phyloP scores from a whole-genome alignment of 2,113 vertebrate species.

The Taxidea taxus region DNA sequence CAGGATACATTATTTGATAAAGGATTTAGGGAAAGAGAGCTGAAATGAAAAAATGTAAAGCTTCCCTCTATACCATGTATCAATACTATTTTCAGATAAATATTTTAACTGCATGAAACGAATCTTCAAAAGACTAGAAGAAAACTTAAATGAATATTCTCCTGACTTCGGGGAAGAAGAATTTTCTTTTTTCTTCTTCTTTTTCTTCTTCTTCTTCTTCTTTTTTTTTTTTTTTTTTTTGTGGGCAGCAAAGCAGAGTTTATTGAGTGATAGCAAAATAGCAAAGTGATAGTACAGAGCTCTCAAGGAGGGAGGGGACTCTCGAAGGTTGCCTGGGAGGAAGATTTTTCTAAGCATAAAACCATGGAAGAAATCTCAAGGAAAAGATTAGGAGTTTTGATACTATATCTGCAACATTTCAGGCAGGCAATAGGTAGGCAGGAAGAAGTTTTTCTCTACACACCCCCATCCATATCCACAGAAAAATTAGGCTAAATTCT shows the following conservation, averaged over 20 bases:
- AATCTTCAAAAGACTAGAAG: conserved; percentile 2
- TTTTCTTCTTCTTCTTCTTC: too few species aligned
- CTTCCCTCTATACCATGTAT: background rate
- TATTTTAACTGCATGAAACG: conserved; percentile 1
- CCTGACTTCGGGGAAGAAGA: background rate
- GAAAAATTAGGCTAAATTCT: background rate
- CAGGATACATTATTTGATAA: background rate
- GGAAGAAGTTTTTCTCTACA: background rate
- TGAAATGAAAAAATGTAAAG: conserved; percentile 22
- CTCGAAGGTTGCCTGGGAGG: background rate
- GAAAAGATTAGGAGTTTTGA: conserved; percentile 31
- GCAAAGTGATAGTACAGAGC: background rate
- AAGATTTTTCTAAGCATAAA: conserved; percentile 35
- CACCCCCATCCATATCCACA: background rate
- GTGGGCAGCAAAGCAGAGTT: background rate
- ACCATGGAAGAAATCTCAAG: conserved; percentile 5
- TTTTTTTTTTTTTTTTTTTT: background rate
- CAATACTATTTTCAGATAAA: background rate
- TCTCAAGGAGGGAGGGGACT: background rate
- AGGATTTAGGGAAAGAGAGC: background rate
- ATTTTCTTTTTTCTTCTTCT: background rate
- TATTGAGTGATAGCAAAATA: background rate
- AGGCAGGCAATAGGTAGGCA: background rate
- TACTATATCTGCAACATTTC: background rate
- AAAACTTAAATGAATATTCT: background rate